Percentiles rank a stretch among this genome's conserved stretches.
Evolutionary conservation across 2,797 vertebrate genomes (phyloP).

Genomic region (Acanthopagrus latus): DNA sequence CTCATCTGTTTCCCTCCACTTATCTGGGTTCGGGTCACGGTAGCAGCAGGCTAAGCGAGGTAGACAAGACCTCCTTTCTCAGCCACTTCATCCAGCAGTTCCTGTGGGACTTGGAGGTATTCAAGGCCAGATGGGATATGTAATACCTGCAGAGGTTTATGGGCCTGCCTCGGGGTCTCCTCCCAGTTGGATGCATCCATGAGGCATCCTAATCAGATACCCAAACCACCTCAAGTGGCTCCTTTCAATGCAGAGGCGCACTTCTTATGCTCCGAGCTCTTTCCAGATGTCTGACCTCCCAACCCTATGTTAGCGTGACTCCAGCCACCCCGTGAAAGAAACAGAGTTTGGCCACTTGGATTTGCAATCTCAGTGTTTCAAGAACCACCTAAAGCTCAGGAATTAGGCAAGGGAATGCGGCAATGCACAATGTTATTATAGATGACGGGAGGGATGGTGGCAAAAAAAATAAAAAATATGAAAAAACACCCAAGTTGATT

Average conservation of each 20-base stretch:
- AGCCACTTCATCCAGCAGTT: neutral
- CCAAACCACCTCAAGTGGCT: neutral
- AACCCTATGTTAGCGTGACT: neutral
- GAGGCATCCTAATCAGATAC: constrained; percentile 20
- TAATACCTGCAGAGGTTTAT: constrained; percentile 17
- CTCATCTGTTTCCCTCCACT: neutral
- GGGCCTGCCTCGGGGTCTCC: neutral
- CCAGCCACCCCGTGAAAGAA: neutral
- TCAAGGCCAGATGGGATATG: constrained; percentile 9
- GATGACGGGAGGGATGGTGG: neutral
- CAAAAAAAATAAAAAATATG: neutral
- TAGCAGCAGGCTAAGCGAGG: neutral
- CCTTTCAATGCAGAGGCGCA: neutral
- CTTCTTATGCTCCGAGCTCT: neutral
- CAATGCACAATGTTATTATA: neutral
- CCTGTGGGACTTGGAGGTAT: neutral
- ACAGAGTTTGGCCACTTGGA: neutral
- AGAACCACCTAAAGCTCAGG: constrained; percentile 1
- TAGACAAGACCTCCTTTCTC: neutral
- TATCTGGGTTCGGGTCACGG: neutral
- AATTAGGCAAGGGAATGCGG: neutral
- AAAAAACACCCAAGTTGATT: constrained; percentile 4
- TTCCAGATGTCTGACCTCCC: neutral
- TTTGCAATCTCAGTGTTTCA: constrained; percentile 10
- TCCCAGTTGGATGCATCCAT: neutral